Evolutionary conservation across 2,888 invertebrate species (phyloP).

Genomic region (Polia nebulosa): DNA sequence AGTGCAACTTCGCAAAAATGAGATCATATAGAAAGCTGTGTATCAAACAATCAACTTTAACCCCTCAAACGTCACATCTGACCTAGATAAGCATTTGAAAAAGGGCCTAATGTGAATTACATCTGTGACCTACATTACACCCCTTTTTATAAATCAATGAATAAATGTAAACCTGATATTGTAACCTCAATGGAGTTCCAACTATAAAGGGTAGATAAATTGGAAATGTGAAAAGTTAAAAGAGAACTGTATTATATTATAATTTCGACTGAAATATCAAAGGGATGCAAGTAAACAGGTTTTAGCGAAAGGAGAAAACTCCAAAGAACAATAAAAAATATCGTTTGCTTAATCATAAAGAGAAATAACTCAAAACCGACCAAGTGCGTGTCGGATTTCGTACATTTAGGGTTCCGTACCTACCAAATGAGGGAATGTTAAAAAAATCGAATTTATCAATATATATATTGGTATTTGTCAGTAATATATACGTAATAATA

Average conservation of each 20-base stretch:
- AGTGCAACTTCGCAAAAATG: not conserved
- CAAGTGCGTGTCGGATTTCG: too few relatives aligned
- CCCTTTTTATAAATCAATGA: conserved; percentile 27
- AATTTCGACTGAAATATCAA: not conserved
- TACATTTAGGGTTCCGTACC: too few relatives aligned
- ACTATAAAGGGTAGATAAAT: conserved; percentile 30
- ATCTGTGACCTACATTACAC: conserved; percentile 43
- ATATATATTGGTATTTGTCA: too few relatives aligned
- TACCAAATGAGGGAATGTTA: too few relatives aligned
- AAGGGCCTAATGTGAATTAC: conserved; percentile 5
- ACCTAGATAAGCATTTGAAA: conserved; percentile 29
- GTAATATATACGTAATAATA: too few relatives aligned
- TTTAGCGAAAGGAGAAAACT: not conserved
- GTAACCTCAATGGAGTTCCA: conserved; percentile 11
- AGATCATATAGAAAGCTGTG: not conserved
- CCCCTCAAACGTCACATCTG: conserved; percentile 7
- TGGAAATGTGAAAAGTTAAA: not conserved
- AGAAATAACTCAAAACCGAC: too few relatives aligned
- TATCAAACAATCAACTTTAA: not conserved
- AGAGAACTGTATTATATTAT: not conserved
- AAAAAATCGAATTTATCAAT: too few relatives aligned
- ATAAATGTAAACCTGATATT: conserved; percentile 11
- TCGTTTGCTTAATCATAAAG: too few relatives aligned
- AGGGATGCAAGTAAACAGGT: not conserved
- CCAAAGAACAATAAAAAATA: not conserved